Evolutionary conservation across 2,797 vertebrate genomes (phyloP), one percentile per base, ranked within the genome.

Genomic region (Podarcis siculus): DNA sequence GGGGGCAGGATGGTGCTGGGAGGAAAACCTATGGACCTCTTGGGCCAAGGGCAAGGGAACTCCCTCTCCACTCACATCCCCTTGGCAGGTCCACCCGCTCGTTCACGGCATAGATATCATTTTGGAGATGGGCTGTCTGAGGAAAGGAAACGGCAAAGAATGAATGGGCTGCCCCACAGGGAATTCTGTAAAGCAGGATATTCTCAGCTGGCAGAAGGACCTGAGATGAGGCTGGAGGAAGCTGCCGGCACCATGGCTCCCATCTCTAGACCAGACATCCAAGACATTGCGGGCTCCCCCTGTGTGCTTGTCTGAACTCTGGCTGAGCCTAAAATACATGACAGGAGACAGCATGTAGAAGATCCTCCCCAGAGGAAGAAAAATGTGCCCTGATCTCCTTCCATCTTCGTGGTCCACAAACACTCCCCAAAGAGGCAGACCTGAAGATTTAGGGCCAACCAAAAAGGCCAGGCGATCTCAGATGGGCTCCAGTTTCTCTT

Each of bases 41-140:
- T 91, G 35, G 79, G 30, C 0, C 15, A 39, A 30, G 30, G 77
- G 7, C 7, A 10, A 8, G 30, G 67, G 8, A 69, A 30, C 21
- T 64, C 61, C 61, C 61, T 55, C 49, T 55, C 49, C 49, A 55
- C 49, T 55, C 13, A 64, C 61, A 64, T 23, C 21, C 61, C 66
- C 93, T 89, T 91, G 73, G 94, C 95, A 94, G 93, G 95, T 93
- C 79, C 35, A 94, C 95, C 94, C 94, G 92, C 91, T 95, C 92
- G 92, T 93, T 64, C 61, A 64, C 21, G 0, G 91, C 87, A 3
- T 91, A 95, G 94, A 19, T 64, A 23, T 64, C 21, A 95, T 94
- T 95, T 93, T 95, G 94, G 93, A 93, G 91, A 92, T 94, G 73
- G 4, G 89, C 4, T 7, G 83, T 55, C 87, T 91, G 90, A 87